Percentiles rank a stretch among this genome's conserved stretches.
These are phyloP conservation scores for Ormyrus rosae DNA, from an alignment of 2,888 invertebrate species.

Conservation along the genomic window DNA sequence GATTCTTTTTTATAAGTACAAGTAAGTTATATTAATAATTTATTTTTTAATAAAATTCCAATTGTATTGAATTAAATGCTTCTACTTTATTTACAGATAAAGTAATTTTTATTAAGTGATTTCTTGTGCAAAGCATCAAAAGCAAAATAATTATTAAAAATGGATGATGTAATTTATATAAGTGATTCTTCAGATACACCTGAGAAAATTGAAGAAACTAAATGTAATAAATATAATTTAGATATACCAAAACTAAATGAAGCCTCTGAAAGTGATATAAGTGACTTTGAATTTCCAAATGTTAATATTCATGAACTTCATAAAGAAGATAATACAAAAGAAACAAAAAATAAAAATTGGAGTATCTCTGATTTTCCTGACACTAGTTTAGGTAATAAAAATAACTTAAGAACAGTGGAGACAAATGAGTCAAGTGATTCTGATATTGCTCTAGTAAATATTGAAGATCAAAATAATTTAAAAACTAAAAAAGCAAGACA, in stretches of 20 bases:
- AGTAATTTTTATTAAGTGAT: no score
- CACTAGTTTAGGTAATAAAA: background rate
- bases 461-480: background rate
- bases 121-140: no score
- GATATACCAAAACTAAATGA: background rate
- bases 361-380: conserved; percentile 4
- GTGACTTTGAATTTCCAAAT: conserved; percentile 18
- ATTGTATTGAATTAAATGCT: no score
- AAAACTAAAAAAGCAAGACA: background rate
- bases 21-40: no score
- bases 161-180: conserved; percentile 55
- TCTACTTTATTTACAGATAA: no score
- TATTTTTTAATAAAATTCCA: no score
- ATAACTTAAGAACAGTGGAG: background rate
- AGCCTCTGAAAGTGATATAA: conserved; percentile 9
- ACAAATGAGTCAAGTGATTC: background rate
- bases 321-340: background rate
- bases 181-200: conserved; percentile 49
- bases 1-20: no score
- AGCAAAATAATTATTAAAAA: conserved; percentile 2
- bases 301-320: conserved; percentile 2
- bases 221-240: background rate
- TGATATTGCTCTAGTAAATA: background rate
- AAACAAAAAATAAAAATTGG: background rate
- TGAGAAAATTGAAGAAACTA: background rate